Evolutionary conservation across 2,888 invertebrate genomes (phyloP), one percentile per base, ranked within the genome.

Genomic region (Bugula neritina): DNA sequence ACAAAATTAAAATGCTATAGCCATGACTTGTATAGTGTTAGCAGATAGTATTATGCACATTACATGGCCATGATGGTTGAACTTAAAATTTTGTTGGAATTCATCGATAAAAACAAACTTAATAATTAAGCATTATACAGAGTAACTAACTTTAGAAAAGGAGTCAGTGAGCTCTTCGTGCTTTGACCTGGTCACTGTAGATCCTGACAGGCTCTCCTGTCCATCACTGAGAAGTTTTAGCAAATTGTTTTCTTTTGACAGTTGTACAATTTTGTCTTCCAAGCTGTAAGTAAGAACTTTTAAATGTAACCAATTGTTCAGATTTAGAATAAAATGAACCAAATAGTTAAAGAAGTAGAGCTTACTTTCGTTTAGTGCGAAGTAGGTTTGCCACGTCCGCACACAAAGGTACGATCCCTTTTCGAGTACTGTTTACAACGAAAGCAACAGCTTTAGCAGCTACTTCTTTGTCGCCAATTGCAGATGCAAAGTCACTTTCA

Each of bases 361-460:
- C 75, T 71, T 73, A 83, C 83, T 79, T 77, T 75, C 78, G 76
- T 74, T 81, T 82, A 2, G 78, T 76, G 23, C 80, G 73, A 54
- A 83, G 77, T 17, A 83, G 74, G 69, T 77, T 79, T 43, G 82
- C 83, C 2, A 83, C 81, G 74, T 83, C 82, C n/a, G 83, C 80
- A 78, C 83, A 83, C 23, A 83, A 76, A 1, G 82, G 81, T 23
- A 83, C 82, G 71, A 83, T 82, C 1, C 83, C 83, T 73, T 83
- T 82, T 23, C 83, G 74, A 1, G 82, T 81, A 75, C 81, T 81
- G 77, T 80, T 82, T n/a, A 83, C 82, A 35, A 83, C 83, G 73
- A 83, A 81, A 2, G 83, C 83, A 35, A 83, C 83, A 17, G 83
- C 83, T 3, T 80, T 73, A 10, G 83, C 80, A 1, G 83, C 83